Base-by-base conservation (phyloP, 1,140 invertebrate species). In the Cepaea nemoralis region DNA sequence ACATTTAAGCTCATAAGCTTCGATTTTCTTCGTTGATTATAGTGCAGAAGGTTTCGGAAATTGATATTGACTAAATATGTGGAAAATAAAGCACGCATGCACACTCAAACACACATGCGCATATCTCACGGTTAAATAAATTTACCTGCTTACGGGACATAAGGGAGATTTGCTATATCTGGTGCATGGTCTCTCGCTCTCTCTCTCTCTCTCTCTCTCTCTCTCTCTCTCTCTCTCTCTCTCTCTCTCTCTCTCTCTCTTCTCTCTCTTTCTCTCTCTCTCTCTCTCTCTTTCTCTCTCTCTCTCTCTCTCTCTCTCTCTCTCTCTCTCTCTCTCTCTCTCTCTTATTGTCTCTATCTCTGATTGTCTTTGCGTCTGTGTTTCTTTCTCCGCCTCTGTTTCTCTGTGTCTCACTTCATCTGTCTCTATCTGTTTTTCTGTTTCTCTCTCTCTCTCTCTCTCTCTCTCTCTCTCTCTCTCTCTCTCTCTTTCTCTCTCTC, bases 221-320 rank as follows among this genome's bases (percentile, higher is more conserved):
- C n/a, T n/a, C n/a, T n/a, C n/a, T n/a, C n/a, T n/a, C n/a, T n/a
- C n/a, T n/a, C n/a, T n/a, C n/a, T n/a, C n/a, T n/a, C n/a, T n/a
- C n/a, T n/a, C n/a, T 27, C 63, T 27, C 24, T 27, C 63, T 27
- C 70, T 63, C 48, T 77, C 48, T 33, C 33, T 63, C 48, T 63
- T 24, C 69, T 35, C 40, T 24, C 45, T 39, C 69, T 24, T 79
- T 24, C 42, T 67, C 22, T 40, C 33, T 40, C 59, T 69, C 35
- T 79, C 59, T 39, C 59, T 79, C 37, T 79, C 59, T 79, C 16
- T 69, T 27, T 67, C 14, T n/a, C 37, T 69, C 59, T 69, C 8
- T 79, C 59, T 79, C 39, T 78, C 1, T 78, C 37, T 77, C 10
- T 78, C 40, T 78, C 27, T 78, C 16, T 78, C 37, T 71, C 63